Evolutionary conservation across 2,797 vertebrate genomes (phyloP), one percentile per base, ranked within the genome.

Genomic region (Telmatherina bonti): DNA sequence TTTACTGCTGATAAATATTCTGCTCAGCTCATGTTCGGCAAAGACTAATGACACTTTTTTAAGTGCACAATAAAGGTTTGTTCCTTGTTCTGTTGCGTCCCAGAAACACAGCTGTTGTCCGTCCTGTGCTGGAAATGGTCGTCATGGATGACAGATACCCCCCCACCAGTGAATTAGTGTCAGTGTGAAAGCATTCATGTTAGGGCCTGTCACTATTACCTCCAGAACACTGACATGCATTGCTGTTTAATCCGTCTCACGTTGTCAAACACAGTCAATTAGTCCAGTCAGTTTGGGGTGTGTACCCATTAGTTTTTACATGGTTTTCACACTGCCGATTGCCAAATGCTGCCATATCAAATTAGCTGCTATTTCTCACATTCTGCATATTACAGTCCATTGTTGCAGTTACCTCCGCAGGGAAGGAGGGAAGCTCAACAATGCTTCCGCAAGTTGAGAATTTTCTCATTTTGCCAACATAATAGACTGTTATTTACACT

Each of bases 221-320:
- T 74, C 67, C 66, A 49, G 56, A 79, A 67, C 65, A 24, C 63
- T 70, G 85, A 77, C 72, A 76, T 20, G 58, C 79, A 64, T 85
- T 76, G 11, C 53, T 3, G 13, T 47, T 72, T 79, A 67, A 85
- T 89, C 80, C 9, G 49, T 84, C 75, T 68, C 45, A 65, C 73
- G 55, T 9, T 78, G 65, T 58, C 41, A 22, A 76, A 71, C 72
- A 49, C 45, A 31, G 59, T 41, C 69, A 82, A 89, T 89, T 84
- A 83, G 68, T 78, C 65, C 20, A 83, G 83, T 81, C 81, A 67
- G 12, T 84, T 85, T 79, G 62, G 62, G 72, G 67, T 68, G 72
- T 89, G 79, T 78, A 59, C 24, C 71, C 49, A 74, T 92, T 88
- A 64, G 68, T 58, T 78, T 78, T 73, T 62, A 83, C 88, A 82